Evolutionary conservation across 2,797 vertebrate species (phyloP), one percentile per base, ranked within the genome.

Genomic region (Gadopsis marmoratus): DNA sequence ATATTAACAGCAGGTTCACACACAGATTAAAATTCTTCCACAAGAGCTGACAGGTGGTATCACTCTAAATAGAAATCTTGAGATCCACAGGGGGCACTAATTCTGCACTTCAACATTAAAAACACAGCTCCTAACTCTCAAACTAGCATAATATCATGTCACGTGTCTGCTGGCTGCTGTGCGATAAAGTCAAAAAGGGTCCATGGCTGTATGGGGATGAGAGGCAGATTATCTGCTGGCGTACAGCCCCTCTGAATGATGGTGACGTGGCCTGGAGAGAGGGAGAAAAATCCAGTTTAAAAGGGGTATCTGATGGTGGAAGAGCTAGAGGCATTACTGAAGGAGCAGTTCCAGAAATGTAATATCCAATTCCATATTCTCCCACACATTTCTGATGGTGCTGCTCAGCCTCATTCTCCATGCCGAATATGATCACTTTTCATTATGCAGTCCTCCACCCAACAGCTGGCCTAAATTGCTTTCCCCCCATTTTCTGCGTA

Each of bases 341-440:
- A 81, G 65, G 65, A 86, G 86, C 74, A 77, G 73, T 80, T 86
- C 85, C 82, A 86, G 71, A 87, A 91, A 86, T 87, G 16, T 76
- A 88, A 91, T 90, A 86, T 90, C 78, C 83, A 86, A 86, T 91
- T 87, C 75, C 45, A 67, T 87, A 87, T 82, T 89, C 85, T 85
- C 75, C 73, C 61, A 73, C 85, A 91, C 71, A 86, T 88, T 88
- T 86, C 64, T 81, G 82, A 78, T 68, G 71, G 66, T 78, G 74
- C 65, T 83, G 79, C 75, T 84, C 63, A 70, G 63, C 43, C 79
- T 89, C 72, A 90, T 92, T 91, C 88, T 90, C 82, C 64, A 75
- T 83, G 88, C 87, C 85, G 80, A 89, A 86, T 88, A 79, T 88
- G 85, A 91, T 91, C 84, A 87, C 87, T 89, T 91, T 88, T 90